Evolutionary conservation across 2,113 vertebrate species (phyloP), one percentile per base, ranked within the genome.

Genomic region (Campylorhamphus procurvoides): DNA sequence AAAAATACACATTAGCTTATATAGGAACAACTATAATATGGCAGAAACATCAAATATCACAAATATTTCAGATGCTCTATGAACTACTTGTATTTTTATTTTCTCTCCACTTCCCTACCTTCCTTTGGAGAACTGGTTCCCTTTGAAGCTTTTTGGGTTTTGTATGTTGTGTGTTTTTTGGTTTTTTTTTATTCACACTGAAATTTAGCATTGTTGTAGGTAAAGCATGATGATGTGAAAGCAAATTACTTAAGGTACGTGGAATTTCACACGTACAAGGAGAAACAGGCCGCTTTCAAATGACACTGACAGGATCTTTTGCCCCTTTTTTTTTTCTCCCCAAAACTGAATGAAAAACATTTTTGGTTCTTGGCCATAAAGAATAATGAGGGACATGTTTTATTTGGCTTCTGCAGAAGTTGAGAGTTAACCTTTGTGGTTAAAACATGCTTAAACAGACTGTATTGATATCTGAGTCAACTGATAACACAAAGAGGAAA

Each of bases 81-180:
- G 74, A 55, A 82, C 67, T 52, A 63, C 20, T 88, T 93, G 18
- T 55, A 53, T 95, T 95, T 96, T 87, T 67, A 59, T 96, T 95
- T 77, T 62, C 63, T 84, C 6, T 90, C 9, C 33, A 50, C 22
- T 13, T 60, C 79, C n/a, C 29, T 49, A 42, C 13, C 17, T 82
- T 91, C 35, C 47, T 63, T 15, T 9, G 10, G 24, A 96, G 28
- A 94, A 50, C 10, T 18, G 22, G 2, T 86, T 93, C 56, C 31
- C 59, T 94, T 82, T 56, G 53, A 68, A n/a, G 5, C 28, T 47
- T 20, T 59, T 35, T 44, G 47, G 3, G 4, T 6, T 75, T 58
- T 58, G 14, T n/a, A 18, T 58, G 33, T 11, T 40, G 9, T 14
- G 20, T 8, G 4, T 37, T 50, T 27, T 42, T 84, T 71, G 40